Evolutionary conservation across 2,888 invertebrate species (phyloP).

Genomic region (Sinohyriopsis cumingii): DNA sequence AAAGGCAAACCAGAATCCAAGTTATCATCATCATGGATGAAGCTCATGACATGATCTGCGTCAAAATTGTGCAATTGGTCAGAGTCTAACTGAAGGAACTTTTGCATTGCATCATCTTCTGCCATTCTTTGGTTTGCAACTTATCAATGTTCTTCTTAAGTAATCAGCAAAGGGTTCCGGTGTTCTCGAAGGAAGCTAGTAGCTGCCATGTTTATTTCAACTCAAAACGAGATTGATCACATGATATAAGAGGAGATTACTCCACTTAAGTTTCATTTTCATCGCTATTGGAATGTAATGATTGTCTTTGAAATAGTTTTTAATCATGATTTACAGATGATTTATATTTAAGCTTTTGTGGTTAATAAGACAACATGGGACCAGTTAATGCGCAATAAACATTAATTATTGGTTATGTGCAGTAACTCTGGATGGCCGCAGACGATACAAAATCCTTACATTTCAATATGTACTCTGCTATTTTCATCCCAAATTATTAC

Average conservation of each 20-base stretch:
- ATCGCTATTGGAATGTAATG: too few relatives aligned
- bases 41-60: slow-evolving; percentile 41
- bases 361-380: too few relatives aligned
- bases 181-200: slow-evolving; percentile 16
- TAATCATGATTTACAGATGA: too few relatives aligned
- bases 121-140: slow-evolving; percentile 39
- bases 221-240: slow-evolving; percentile 29
- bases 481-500: too few relatives aligned
- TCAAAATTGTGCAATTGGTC: slow-evolving; percentile 36
- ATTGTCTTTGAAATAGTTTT: too few relatives aligned
- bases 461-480: too few relatives aligned
- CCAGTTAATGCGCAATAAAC: too few relatives aligned
- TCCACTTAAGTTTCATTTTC: too few relatives aligned
- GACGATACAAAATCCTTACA: too few relatives aligned
- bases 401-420: too few relatives aligned
- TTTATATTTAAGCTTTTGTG: too few relatives aligned
- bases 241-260: slow-evolving; percentile 8
- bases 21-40: slow-evolving; percentile 57
- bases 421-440: too few relatives aligned
- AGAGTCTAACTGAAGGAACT: slow-evolving; percentile 28
- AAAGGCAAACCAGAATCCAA: slow-evolving; percentile 73
- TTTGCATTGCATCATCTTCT: slow-evolving; percentile 36
- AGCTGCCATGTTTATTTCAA: slow-evolving; percentile 34
- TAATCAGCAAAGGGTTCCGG: slow-evolving; percentile 23
- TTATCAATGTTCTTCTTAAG: slow-evolving; percentile 21